Base-by-base conservation (phyloP, 2,113 vertebrate species). In the Hymenochirus boettgeri region DNA sequence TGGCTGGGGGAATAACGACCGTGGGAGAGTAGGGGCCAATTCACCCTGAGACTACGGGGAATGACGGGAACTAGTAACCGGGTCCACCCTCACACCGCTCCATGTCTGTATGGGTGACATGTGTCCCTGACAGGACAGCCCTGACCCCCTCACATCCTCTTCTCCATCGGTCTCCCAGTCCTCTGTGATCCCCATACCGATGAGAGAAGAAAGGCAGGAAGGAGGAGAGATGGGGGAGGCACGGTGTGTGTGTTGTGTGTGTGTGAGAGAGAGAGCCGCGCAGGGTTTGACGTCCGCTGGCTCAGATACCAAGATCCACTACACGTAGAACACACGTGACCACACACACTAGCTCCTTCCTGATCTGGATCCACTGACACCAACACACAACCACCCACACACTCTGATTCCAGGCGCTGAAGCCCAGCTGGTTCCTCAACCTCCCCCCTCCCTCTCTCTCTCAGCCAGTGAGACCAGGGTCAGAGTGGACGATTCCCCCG, bases 291-390 rank as follows among this genome's bases (percentile, higher is more conserved):
- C 86, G 87, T 88, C 80, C 83, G 83, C 80, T 75, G 84, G 88
- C 77, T 88, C 87, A 78, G 91, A 84, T 81, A 74, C 82, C 73
- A 76, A 82, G 86, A 82, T 83, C 76, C n/a, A n/a, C 83, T 23
- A 88, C 91, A 89, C 91, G 90, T 80, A 91, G 84, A 88, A 89
- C 87, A 76, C 89, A 92, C 89, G 88, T 91, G 91, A 93, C 89
- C 74, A 77, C 83, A 82, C n/a, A n/a, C 82, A 74, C 78, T 78
- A 72, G 81, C 66, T 58, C 72, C 53, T 42, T 55, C 51, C 75
- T 71, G 26, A 48, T 35, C 59, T 8, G 55, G 48, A n/a, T n/a
- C n/a, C n/a, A n/a, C n/a, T n/a, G n/a, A n/a, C n/a, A n/a, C n/a
- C n/a, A n/a, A n/a, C n/a, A n/a, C n/a, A n/a, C n/a, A n/a, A n/a